Evolutionary conservation across 2,113 vertebrate species (phyloP), one percentile per base, ranked within the genome.

Genomic region (Tautogolabrus adspersus): DNA sequence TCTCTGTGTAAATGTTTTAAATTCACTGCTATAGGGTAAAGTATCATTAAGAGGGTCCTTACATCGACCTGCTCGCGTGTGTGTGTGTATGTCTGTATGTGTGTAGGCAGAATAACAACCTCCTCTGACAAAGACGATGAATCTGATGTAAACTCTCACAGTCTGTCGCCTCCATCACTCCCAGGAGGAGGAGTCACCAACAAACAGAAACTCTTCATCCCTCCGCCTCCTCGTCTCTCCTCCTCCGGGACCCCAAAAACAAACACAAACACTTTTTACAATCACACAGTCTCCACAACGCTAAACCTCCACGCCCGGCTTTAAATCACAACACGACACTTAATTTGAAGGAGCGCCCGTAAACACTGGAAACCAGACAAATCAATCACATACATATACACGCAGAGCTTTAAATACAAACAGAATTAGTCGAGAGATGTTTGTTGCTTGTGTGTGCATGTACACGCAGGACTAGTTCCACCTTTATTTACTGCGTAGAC

Each of bases 41-140:
- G 26, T 26, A 26, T 26, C 26, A 26, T 26, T 26, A 26, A 26
- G 26, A n/a, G n/a, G n/a, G n/a, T n/a, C n/a, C n/a, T n/a, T n/a
- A n/a, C n/a, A n/a, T n/a, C n/a, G 37, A 38, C 4, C 37, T 38
- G 8, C 37, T 38, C 37, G 8, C 8, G 37, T 62, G 37, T 42
- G 59, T 42, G 40, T 62, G 60, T n/a, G n/a, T n/a, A n/a, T n/a
- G n/a, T n/a, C n/a, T 18, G 40, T 34, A 37, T 44, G 49, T 46
- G 23, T 13, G 51, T 16, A 3, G 26, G 6, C n/a, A 18, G 23
- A 42, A n/a, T 22, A 30, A 68, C 34, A 13, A 9, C 30, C 51
- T 66, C n/a, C n/a, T 60, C 38, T 72, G 64, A 68, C 57, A 67
- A 69, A 68, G 73, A 82, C 66, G 59, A 82, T 77, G 47, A 85